phyloP scores from a whole-genome alignment of 2,113 vertebrate genomes.

The Pithys albifrons region DNA sequence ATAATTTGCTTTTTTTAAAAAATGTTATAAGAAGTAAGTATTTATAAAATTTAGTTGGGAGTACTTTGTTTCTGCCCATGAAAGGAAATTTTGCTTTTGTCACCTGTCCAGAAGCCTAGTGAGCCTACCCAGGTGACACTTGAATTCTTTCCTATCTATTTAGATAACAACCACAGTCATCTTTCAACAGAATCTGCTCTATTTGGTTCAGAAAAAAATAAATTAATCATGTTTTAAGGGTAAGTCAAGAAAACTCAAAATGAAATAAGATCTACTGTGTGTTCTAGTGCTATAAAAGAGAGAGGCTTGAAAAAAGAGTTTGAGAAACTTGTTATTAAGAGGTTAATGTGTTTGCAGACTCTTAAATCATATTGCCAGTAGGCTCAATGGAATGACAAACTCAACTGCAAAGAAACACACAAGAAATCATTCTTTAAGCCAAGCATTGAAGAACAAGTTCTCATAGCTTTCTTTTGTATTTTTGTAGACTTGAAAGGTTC shows the following conservation, averaged over 20 bases:
- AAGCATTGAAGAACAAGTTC: background rate
- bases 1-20: background rate
- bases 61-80: background rate
- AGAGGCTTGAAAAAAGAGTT: background rate
- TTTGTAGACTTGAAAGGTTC: background rate
- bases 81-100: background rate
- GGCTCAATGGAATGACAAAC: background rate
- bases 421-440: background rate
- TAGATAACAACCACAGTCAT: background rate
- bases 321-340: background rate
- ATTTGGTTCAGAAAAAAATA: constrained; percentile 1
- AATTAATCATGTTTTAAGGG: background rate
- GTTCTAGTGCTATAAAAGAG: background rate
- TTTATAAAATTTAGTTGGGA: background rate
- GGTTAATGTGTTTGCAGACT: constrained; percentile 21
- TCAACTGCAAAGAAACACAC: background rate
- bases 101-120: background rate
- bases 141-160: background rate
- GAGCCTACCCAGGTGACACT: background rate
- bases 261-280: background rate
- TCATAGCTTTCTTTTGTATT: background rate
- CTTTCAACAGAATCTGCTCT: background rate
- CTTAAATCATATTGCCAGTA: background rate
- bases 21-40: background rate
- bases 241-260: background rate